Evolutionary conservation across 2,888 invertebrate genomes (phyloP).

Genomic region (Periphyllus acericola): DNA sequence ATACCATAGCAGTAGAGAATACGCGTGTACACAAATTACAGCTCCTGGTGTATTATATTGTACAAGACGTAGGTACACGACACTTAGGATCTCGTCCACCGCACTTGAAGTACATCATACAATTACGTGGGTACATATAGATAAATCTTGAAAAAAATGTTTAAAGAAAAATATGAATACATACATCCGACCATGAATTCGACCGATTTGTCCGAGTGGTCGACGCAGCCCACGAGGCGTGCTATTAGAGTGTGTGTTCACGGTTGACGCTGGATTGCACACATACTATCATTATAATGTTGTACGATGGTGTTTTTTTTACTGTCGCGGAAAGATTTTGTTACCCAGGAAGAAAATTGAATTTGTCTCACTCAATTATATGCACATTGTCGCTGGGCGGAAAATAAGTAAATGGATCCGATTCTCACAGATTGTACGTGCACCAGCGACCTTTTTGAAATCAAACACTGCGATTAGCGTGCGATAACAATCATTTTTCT

Average conservation of each 20-base stretch:
- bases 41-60: no score
- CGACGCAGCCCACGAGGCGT: background rate
- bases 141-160: background rate
- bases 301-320: background rate
- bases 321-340: background rate
- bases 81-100: no score
- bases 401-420: background rate
- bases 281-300: background rate
- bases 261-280: slow-evolving; percentile 25
- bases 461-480: background rate
- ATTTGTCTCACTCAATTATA: slow-evolving; percentile 21
- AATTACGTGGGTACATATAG: no score
- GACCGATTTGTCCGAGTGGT: background rate
- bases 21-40: no score
- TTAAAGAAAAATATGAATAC: background rate
- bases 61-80: no score
- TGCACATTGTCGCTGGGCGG: background rate
- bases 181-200: slow-evolving; percentile 17
- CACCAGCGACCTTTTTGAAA: background rate
- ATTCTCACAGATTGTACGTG: background rate
- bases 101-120: no score
- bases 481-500: background rate
- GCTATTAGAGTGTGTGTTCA: background rate
- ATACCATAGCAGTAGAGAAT: no score
- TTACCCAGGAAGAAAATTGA: slow-evolving; percentile 4